A percentile compares a stretch with the other conserved stretches of the same genome.
These are phyloP conservation scores for Antheraea yamamai DNA, from an alignment of 2,888 invertebrate species.

Conservation along the genomic window DNA sequence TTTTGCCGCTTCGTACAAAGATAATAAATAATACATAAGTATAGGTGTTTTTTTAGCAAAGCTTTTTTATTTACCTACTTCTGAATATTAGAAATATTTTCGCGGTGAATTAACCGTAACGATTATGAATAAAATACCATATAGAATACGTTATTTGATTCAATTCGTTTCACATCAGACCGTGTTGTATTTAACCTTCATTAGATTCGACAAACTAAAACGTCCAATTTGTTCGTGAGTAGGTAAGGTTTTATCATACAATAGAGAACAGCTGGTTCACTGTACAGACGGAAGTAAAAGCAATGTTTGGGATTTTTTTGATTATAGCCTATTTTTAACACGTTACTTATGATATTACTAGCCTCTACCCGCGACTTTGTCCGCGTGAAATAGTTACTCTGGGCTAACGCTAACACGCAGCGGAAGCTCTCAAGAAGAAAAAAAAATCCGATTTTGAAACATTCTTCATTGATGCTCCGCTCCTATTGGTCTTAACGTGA, in stretches of 20 bases:
- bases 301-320: too few species aligned
- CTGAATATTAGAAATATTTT: conserved; percentile 2
- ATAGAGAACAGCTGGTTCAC: conserved; percentile 1
- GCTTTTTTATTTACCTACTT: background rate
- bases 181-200: conserved; percentile 14
- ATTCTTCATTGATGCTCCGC: too few species aligned
- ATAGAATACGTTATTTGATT: conserved; percentile 13
- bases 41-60: background rate
- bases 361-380: too few species aligned
- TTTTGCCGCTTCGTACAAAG: too few species aligned
- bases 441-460: too few species aligned
- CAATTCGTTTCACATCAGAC: conserved; percentile 13
- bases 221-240: conserved; percentile 5
- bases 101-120: conserved; percentile 1
- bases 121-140: conserved; percentile 3
- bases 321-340: too few species aligned
- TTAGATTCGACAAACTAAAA: conserved; percentile 14
- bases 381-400: too few species aligned
- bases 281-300: background rate
- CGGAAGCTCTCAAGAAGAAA: too few species aligned
- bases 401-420: too few species aligned
- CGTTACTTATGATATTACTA: too few species aligned
- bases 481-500: too few species aligned
- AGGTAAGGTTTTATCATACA: background rate
- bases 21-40: too few species aligned